Percentiles rank a stretch among this genome's conserved stretches.
Evolutionary conservation across 2,888 invertebrate species (phyloP).

Genomic region (Diadegma fenestrale): DNA sequence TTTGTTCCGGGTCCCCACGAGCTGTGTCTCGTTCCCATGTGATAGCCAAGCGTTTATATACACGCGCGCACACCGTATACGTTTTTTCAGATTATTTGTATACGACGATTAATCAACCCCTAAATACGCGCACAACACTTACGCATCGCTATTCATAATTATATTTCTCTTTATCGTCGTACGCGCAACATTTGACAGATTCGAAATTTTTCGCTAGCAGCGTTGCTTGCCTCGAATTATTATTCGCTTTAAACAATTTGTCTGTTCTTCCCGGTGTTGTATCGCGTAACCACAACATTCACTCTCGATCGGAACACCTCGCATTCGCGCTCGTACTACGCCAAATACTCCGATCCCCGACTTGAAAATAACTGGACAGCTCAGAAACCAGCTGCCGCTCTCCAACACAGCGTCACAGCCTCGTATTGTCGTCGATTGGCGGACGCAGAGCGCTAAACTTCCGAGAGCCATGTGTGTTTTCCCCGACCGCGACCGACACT

Average conservation of each 20-base stretch:
- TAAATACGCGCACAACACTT: slow-evolving; percentile 4
- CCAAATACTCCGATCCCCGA: slow-evolving; percentile 9
- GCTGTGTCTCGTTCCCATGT: slow-evolving; percentile 62
- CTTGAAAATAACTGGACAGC: slow-evolving; percentile 32
- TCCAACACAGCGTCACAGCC: neutral
- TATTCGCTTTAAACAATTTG: slow-evolving; percentile 17
- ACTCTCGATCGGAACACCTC: slow-evolving; percentile 16
- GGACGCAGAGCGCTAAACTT: slow-evolving; percentile 8
- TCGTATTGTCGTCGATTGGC: neutral
- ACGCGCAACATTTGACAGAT: neutral
- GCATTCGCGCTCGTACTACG: slow-evolving; percentile 17
- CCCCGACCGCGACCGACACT: slow-evolving; percentile 2
- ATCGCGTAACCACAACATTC: slow-evolving; percentile 59
- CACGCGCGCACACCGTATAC: slow-evolving; percentile 46
- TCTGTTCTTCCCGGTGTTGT: slow-evolving; percentile 42
- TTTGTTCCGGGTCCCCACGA: slow-evolving; percentile 68
- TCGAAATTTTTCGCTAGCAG: neutral
- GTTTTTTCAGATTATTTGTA: slow-evolving; percentile 10
- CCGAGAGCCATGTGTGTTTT: slow-evolving; percentile 14
- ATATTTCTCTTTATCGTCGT: neutral
- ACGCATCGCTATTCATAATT: slow-evolving; percentile 7
- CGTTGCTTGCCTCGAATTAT: neutral
- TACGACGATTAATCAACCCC: neutral
- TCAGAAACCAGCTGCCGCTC: slow-evolving; percentile 31
- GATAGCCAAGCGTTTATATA: slow-evolving; percentile 49